phyloP scores from a whole-genome alignment of 2,888 invertebrate genomes.

The Oxystoma pomonae region DNA sequence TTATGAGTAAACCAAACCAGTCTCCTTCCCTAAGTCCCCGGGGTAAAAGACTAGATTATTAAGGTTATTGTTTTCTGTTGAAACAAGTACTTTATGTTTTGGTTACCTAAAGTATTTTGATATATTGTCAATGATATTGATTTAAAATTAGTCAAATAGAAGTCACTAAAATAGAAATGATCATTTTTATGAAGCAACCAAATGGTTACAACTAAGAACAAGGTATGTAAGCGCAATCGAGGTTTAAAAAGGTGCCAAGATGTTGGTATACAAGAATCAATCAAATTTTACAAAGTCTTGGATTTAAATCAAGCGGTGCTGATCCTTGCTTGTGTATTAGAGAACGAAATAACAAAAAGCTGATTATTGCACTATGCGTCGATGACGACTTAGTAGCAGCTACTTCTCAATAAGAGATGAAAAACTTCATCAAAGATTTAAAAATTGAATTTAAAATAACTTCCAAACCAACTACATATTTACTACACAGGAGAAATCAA shows the following conservation, averaged over 20 bases:
- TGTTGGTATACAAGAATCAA: slow-evolving; percentile 6
- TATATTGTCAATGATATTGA: too few relatives aligned
- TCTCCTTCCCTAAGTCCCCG: too few relatives aligned
- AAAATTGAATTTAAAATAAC: neutral
- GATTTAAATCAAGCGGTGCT: neutral
- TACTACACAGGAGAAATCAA: neutral
- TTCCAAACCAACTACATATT: neutral
- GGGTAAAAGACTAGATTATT: too few relatives aligned
- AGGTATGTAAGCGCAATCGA: slow-evolving; percentile 9
- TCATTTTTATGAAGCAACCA: slow-evolving; percentile 15
- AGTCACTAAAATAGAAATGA: too few relatives aligned
- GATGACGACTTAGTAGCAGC: neutral
- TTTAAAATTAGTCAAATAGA: too few relatives aligned
- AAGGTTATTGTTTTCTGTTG: too few relatives aligned
- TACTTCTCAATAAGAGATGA: neutral
- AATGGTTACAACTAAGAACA: slow-evolving; percentile 1
- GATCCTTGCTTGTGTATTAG: slow-evolving; percentile 1
- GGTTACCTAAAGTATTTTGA: too few relatives aligned
- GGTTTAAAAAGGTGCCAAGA: slow-evolving; percentile 10
- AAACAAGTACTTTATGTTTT: too few relatives aligned
- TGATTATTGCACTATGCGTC: neutral
- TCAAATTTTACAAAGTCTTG: neutral
- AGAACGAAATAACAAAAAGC: neutral
- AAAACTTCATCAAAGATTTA: neutral
- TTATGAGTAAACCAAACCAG: too few relatives aligned